These are phyloP conservation scores for Crepidodera aurea DNA, from an alignment of 2,888 invertebrate genomes.

Conservation along the genomic window DNA sequence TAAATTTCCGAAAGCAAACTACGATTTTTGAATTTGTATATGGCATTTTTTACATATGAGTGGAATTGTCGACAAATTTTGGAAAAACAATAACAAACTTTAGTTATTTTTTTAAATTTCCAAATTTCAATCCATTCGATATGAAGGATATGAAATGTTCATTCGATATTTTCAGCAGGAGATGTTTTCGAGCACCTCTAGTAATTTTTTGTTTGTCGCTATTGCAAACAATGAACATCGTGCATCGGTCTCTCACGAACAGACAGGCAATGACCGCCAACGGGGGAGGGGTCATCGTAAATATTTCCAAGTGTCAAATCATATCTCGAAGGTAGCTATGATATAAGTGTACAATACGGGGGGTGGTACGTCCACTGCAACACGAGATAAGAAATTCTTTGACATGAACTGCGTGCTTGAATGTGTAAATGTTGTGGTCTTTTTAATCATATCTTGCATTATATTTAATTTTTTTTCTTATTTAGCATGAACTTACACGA, in stretches of 20 bases:
- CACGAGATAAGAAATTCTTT: constrained; percentile 4
- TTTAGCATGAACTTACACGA: too few species aligned
- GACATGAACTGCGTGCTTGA: not conserved
- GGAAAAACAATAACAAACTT: too few species aligned
- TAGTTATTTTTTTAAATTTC: too few species aligned
- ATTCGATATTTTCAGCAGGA: too few species aligned
- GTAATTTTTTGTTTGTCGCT: constrained; percentile 23
- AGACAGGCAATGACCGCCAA: constrained; percentile 53
- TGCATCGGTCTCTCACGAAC: constrained; percentile 53
- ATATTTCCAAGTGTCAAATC: constrained; percentile 34
- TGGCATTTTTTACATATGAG: too few species aligned
- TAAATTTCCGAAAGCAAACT: too few species aligned
- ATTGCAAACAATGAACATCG: constrained; percentile 47
- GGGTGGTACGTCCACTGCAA: not conserved
- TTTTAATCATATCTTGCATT: too few species aligned
- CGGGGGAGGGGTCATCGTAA: constrained; percentile 29
- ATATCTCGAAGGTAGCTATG: constrained; percentile 25
- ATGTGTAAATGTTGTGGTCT: not conserved
- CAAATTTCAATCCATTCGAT: too few species aligned
- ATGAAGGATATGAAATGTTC: too few species aligned
- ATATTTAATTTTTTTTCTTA: not conserved
- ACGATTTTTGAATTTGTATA: too few species aligned
- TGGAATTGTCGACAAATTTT: too few species aligned
- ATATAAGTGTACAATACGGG: constrained; percentile 17
- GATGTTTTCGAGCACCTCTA: constrained; percentile 20